Conservation (phyloP, 1,140 invertebrate genomes). For the Drosophila funebris region DNA sequence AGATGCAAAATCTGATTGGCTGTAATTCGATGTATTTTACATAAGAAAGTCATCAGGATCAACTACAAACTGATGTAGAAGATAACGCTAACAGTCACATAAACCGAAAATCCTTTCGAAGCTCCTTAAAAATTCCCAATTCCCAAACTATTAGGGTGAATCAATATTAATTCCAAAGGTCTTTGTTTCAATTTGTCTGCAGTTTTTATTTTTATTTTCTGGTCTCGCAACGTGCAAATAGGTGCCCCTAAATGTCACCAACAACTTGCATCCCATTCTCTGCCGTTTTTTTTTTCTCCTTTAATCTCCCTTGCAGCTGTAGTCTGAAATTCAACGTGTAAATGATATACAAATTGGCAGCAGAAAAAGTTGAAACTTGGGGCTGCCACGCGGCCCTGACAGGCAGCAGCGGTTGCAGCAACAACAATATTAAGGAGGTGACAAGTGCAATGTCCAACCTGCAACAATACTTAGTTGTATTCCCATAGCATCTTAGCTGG, state of each 20-base stretch:
- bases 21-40: too few relatives aligned
- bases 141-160: constrained; percentile 19
- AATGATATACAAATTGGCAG: constrained; percentile 66
- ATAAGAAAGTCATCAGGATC: too few relatives aligned
- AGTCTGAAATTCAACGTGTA: constrained; percentile 67
- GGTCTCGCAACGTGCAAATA: constrained; percentile 3
- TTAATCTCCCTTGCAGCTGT: too few relatives aligned
- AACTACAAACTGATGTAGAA: background rate
- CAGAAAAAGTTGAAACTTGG: constrained; percentile 10
- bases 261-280: constrained; percentile 1
- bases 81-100: background rate
- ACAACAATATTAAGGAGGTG: constrained; percentile 39
- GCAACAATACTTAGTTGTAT: constrained; percentile 43
- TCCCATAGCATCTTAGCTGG: constrained; percentile 31
- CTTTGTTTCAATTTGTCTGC: constrained; percentile 47
- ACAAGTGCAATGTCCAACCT: constrained; percentile 60
- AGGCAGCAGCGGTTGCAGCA: constrained; percentile 8
- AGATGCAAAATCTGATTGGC: too few relatives aligned
- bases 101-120: background rate
- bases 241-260: constrained; percentile 28
- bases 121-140: background rate
- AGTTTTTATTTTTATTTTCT: background rate
- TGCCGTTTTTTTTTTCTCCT: too few relatives aligned
- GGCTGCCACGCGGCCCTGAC: constrained; percentile 33
- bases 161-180: constrained; percentile 41